Evolutionary conservation across 1,140 invertebrate species (phyloP).

Genomic region (Contarinia nasturtii): DNA sequence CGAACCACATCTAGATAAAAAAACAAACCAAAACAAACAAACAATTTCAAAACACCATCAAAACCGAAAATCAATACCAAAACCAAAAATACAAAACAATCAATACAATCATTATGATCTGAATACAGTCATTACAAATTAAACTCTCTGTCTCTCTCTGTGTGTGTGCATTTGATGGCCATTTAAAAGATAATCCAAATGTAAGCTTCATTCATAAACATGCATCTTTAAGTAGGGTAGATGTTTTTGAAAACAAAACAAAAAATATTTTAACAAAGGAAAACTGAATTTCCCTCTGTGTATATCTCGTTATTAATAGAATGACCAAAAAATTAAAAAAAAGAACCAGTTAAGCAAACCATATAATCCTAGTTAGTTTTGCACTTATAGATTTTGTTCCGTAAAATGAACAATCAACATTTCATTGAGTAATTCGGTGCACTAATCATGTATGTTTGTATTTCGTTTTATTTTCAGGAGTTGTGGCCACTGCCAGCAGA

Average conservation of each 20-base stretch:
- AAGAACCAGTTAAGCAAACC: no score
- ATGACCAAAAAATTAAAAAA: no score
- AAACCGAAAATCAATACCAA: no score
- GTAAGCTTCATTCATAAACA: no score
- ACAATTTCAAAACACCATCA: neutral
- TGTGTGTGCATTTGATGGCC: neutral
- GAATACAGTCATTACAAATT: neutral
- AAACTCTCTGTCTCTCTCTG: neutral
- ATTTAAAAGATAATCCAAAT: neutral
- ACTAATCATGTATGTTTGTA: neutral
- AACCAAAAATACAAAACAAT: neutral
- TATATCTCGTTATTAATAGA: no score
- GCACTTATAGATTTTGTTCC: neutral
- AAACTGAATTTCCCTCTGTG: no score
- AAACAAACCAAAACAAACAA: neutral
- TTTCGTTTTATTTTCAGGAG: conserved; percentile 25
- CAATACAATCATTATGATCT: no score
- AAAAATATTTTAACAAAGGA: no score
- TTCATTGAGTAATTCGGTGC: neutral
- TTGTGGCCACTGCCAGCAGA: conserved; percentile 39
- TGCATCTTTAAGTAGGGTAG: no score
- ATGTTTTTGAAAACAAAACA: no score
- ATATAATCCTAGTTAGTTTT: no score
- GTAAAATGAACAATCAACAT: neutral
- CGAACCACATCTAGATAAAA: conserved; percentile 1